phyloP scores from a whole-genome alignment of 2,113 vertebrate species.

The Gasterosteus aculeatus region DNA sequence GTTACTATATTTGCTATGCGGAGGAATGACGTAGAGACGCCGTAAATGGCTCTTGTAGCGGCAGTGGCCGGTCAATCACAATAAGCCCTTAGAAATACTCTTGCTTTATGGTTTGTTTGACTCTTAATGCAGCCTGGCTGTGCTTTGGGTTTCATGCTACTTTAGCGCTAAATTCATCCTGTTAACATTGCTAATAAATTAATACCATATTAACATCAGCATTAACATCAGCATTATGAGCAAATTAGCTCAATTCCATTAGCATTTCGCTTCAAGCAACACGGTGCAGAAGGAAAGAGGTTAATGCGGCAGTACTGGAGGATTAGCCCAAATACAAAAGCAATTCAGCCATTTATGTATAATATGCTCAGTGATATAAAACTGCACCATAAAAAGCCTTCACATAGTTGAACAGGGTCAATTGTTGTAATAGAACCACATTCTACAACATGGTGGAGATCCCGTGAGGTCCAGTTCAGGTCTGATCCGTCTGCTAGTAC shows the following conservation, averaged over 20 bases:
- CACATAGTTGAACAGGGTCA: constrained; percentile 9
- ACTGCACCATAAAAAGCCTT: constrained; percentile 4
- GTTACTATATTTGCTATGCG: too few relatives aligned
- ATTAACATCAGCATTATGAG: background rate
- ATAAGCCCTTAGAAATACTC: background rate
- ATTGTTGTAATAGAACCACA: constrained; percentile 61
- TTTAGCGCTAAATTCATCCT: background rate
- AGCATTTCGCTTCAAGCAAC: background rate
- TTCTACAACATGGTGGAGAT: constrained; percentile 56
- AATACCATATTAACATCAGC: background rate
- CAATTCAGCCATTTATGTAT: background rate
- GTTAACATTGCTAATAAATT: background rate
- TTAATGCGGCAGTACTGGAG: background rate
- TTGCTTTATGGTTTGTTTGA: background rate
- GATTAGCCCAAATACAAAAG: background rate
- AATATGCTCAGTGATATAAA: background rate
- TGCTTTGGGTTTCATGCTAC: background rate
- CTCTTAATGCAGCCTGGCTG: background rate
- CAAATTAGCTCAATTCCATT: background rate
- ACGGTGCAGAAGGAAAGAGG: background rate
- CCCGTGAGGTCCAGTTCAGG: constrained; percentile 74
- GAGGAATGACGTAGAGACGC: background rate
- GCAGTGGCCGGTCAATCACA: background rate
- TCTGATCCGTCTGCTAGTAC: constrained; percentile 64
- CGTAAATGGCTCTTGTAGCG: background rate